A percentile compares a stretch with the other conserved stretches of the same genome.
phyloP scores from a whole-genome alignment of 2,113 vertebrate genomes.

The Mungos mungo region DNA sequence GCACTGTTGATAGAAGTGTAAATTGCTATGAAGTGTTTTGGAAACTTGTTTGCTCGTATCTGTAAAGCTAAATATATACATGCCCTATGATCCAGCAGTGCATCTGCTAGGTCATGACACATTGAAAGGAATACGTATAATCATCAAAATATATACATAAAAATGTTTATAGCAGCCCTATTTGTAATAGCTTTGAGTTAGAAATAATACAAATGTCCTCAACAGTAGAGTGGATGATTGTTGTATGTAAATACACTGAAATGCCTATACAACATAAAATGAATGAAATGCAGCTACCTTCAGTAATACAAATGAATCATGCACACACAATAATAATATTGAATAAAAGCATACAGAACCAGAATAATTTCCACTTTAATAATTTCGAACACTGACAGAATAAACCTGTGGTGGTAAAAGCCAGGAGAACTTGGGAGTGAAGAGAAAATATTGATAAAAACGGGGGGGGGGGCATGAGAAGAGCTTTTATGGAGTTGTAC shows the following conservation, averaged over 20 bases:
- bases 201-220: neutral
- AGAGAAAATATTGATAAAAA: neutral
- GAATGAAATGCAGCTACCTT: neutral
- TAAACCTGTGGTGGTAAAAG: neutral
- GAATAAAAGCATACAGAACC: neutral
- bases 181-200: neutral
- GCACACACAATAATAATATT: neutral
- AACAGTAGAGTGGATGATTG: neutral
- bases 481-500: neutral
- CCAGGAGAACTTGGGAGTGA: neutral
- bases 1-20: neutral
- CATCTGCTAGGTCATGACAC: neutral
- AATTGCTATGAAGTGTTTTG: neutral
- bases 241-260: neutral
- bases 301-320: neutral
- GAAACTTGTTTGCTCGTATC: neutral
- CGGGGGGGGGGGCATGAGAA: neutral
- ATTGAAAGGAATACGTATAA: neutral
- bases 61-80: neutral
- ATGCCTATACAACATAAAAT: neutral
- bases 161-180: neutral
- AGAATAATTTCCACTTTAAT: neutral
- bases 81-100: neutral
- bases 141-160: neutral
- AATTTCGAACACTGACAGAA: neutral